Conservation (phyloP, 2,113 vertebrate species). For the Grantiella picta region DNA sequence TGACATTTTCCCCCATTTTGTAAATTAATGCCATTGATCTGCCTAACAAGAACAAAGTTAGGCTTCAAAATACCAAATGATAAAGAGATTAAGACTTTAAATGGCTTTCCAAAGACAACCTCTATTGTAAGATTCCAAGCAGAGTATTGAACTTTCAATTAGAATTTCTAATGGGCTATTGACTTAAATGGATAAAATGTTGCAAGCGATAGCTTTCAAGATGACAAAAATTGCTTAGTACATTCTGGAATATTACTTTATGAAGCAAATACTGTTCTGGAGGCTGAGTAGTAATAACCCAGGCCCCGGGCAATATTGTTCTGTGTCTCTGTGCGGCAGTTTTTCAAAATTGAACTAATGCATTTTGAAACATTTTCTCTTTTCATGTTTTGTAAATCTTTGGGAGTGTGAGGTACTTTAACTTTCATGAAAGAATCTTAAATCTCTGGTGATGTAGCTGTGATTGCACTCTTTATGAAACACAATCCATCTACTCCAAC, state of each 20-base stretch:
- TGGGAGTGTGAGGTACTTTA: slow-evolving; percentile 38
- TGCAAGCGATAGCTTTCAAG: slow-evolving; percentile 83
- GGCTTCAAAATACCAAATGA: slow-evolving; percentile 96
- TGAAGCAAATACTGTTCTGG: slow-evolving; percentile 57
- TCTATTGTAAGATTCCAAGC: slow-evolving; percentile 84
- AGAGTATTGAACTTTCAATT: slow-evolving; percentile 94
- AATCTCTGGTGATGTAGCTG: slow-evolving; percentile 34
- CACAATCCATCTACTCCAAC: slow-evolving; percentile 26
- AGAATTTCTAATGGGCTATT: slow-evolving; percentile 97
- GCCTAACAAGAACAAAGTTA: slow-evolving; percentile 96
- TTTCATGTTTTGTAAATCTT: slow-evolving; percentile 62
- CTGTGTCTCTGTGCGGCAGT: slow-evolving; percentile 22
- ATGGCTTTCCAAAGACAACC: slow-evolving; percentile 93
- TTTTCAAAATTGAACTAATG: slow-evolving; percentile 61
- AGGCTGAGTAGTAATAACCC: slow-evolving; percentile 57
- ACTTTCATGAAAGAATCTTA: slow-evolving; percentile 52
- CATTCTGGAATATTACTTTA: slow-evolving; percentile 76
- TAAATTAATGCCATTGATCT: slow-evolving; percentile 98
- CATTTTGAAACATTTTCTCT: slow-evolving; percentile 59
- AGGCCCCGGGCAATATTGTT: slow-evolving; percentile 52
- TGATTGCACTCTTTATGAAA: slow-evolving; percentile 54
- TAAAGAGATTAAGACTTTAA: slow-evolving; percentile 97
- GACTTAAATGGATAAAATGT: slow-evolving; percentile 94
- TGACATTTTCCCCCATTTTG: slow-evolving; percentile 96
- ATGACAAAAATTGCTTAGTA: slow-evolving; percentile 81